A percentile compares a stretch with the other conserved stretches of the same genome.
These are phyloP conservation scores for Monochamus saltuarius DNA, from an alignment of 1,140 invertebrate genomes.

Conservation along the genomic window DNA sequence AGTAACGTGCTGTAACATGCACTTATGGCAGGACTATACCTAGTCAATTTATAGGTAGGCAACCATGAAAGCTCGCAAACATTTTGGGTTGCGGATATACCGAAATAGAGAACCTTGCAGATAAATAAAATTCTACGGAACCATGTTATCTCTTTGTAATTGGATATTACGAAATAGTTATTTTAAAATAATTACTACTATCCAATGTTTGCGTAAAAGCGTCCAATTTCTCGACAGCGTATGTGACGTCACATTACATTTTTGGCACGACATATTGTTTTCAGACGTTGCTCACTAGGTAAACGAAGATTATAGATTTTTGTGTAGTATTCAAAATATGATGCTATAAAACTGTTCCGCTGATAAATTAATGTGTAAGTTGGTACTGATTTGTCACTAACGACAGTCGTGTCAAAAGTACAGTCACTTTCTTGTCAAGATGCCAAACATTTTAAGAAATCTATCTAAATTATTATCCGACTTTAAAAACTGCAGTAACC, in stretches of 20 bases:
- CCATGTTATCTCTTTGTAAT: not conserved
- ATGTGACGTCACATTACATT: conserved; percentile 1
- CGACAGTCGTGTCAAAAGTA: not conserved
- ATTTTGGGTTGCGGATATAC: not conserved
- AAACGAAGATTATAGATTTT: not conserved
- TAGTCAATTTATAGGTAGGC: too few relatives aligned
- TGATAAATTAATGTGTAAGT: too few relatives aligned
- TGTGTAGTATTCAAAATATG: not conserved
- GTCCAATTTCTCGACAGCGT: not conserved
- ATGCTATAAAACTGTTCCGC: too few relatives aligned
- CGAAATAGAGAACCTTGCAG: not conserved
- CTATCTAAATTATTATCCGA: not conserved
- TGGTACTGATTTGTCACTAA: not conserved
- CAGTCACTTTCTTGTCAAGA: conserved; percentile 1
- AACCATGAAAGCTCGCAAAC: not conserved
- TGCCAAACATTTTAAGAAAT: not conserved
- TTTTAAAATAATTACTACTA: conserved; percentile 1
- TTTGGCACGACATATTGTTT: not conserved
- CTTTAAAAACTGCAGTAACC: not conserved
- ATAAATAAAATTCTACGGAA: not conserved
- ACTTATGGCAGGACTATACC: too few relatives aligned
- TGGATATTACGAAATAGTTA: not conserved
- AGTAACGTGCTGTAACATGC: too few relatives aligned
- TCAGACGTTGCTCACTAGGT: not conserved
- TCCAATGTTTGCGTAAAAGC: not conserved